Evolutionary conservation across 2,888 invertebrate genomes (phyloP).

Genomic region (Apomyelois bistriatella): DNA sequence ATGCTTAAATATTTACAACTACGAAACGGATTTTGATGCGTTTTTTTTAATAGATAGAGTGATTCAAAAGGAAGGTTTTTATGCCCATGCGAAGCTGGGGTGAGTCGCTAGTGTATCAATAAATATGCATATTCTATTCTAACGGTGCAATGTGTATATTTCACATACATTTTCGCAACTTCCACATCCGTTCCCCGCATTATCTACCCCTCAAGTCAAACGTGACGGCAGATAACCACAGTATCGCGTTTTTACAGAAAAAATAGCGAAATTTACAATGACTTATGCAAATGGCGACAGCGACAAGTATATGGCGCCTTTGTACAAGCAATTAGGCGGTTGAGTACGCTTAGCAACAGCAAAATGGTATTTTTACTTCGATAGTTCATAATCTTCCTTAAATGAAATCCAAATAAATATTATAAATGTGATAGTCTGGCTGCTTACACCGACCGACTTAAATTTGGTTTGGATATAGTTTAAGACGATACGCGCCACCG

Average conservation of each 20-base stretch:
- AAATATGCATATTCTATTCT: too few species aligned
- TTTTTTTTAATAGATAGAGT: too few species aligned
- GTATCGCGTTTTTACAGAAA: constrained; percentile 22
- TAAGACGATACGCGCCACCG: too few species aligned
- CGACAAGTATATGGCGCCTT: constrained; percentile 5
- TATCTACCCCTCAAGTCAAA: constrained; percentile 42
- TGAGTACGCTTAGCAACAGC: constrained; percentile 8
- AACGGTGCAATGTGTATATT: neutral
- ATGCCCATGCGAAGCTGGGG: too few species aligned
- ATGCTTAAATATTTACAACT: too few species aligned
- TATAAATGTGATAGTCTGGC: too few species aligned
- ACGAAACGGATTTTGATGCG: too few species aligned
- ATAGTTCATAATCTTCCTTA: neutral
- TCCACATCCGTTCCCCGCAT: constrained; percentile 25
- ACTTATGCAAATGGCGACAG: constrained; percentile 13
- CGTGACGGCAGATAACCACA: constrained; percentile 39
- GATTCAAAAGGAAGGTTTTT: too few species aligned
- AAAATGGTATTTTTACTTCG: neutral
- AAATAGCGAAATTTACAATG: constrained; percentile 10
- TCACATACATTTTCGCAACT: neutral
- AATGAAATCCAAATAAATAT: too few species aligned
- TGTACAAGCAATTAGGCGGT: constrained; percentile 6
- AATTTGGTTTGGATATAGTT: too few species aligned
- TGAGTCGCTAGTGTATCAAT: too few species aligned
- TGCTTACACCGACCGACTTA: too few species aligned